Percentiles rank a stretch among this genome's conserved stretches.
phyloP scores from a whole-genome alignment of 2,888 invertebrate genomes.

The Erebia palarica region DNA sequence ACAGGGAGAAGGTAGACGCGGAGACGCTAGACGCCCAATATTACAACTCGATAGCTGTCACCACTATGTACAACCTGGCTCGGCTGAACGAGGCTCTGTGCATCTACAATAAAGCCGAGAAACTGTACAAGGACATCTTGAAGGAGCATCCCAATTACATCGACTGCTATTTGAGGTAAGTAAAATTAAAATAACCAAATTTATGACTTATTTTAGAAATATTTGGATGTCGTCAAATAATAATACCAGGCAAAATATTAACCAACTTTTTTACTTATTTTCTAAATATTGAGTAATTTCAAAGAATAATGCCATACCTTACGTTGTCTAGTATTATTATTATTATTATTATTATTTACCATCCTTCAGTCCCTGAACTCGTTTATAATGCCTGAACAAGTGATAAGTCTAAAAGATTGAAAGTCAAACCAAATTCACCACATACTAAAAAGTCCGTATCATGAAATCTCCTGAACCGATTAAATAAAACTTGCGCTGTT shows the following conservation, averaged over 20 bases:
- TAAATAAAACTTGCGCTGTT: too few species aligned
- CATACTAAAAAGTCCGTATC: too few species aligned
- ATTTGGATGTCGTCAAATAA: neutral
- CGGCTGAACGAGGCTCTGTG: conserved; percentile 96
- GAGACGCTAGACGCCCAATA: conserved; percentile 93
- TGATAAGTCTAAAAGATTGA: too few species aligned
- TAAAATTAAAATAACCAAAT: neutral
- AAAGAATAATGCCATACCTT: too few species aligned
- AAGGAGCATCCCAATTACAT: conserved; percentile 99
- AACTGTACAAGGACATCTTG: conserved; percentile 97
- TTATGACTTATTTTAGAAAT: neutral
- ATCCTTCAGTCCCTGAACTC: too few species aligned
- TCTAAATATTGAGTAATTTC: neutral
- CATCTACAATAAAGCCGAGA: conserved; percentile 96
- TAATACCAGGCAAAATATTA: too few species aligned
- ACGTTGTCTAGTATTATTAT: too few species aligned
- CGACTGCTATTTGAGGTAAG: conserved; percentile 91
- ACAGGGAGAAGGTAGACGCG: conserved; percentile 91
- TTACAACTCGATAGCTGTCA: conserved; percentile 97
- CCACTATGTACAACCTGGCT: conserved; percentile 97
- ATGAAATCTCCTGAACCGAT: too few species aligned
- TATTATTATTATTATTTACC: too few species aligned
- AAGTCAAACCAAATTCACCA: too few species aligned
- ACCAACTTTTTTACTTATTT: neutral
- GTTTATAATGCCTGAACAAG: too few species aligned